Base-by-base conservation (phyloP, 2,888 invertebrate genomes). In the Opisthograptis luteolata region DNA sequence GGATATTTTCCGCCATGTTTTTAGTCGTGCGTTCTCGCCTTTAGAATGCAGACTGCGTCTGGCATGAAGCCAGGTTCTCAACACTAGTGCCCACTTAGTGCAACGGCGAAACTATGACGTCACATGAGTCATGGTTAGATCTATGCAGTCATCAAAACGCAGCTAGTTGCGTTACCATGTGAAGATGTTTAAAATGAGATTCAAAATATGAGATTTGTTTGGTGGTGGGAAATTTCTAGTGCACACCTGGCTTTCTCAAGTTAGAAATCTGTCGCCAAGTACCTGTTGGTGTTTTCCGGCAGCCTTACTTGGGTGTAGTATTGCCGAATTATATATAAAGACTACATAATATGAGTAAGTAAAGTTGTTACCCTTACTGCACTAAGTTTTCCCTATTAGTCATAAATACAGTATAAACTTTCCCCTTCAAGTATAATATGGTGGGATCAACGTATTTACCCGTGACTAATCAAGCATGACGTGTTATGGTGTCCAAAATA, bases 61-160 rank as follows among this genome's bases (percentile, higher is more conserved):
- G 84, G 84, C 78, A 64, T 49, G 47, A 47, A 54, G 84, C 84
- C 84, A 84, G 65, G 47, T 70, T 57, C 79, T 81, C 73, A 66
- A 73, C 73, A 70, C 71, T 73, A 80, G 79, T 77, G 69, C 71
- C 75, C 79, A 76, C 81, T 82, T 71, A 72, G 65, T 62, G 52
- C 60, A 60, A 62, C 50, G 62, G 59, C 52, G 66, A 65, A 65
- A 60, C 65, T 66, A 32, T 53, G 51, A 51, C 54, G 59, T 52
- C 54, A 58, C 47, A 41, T 24, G 39, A 52, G 25, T 32, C 46
- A 55, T 15, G 32, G 36, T 9, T 36, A 28, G 22, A 15, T n/a
- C n/a, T n/a, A n/a, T 15, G 34, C 22, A 17, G 31, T 24, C 35
- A 19, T 25, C 19, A 42, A 37, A 36, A 47, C 22, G 20, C 19